Percentiles rank a stretch among this genome's conserved stretches.
Evolutionary conservation across 2,888 invertebrate genomes (phyloP).

Genomic region (Zaprionus lineosus): DNA sequence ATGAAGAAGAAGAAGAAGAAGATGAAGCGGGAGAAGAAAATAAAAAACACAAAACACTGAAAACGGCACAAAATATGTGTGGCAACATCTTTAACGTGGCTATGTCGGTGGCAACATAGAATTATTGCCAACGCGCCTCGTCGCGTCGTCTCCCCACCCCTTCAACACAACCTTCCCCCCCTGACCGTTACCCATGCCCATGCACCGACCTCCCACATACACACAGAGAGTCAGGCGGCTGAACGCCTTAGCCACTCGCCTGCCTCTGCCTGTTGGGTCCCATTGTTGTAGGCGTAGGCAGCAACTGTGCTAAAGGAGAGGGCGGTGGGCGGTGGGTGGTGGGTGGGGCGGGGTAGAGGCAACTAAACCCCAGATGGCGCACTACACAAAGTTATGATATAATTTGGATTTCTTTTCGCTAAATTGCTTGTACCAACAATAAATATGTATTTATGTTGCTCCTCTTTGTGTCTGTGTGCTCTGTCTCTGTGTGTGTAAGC

Average conservation of each 20-base stretch:
- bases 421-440: slow-evolving; percentile 78
- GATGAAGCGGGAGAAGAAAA: too few species aligned
- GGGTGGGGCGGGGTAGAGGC: slow-evolving; percentile 34
- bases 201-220: too few species aligned
- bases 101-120: slow-evolving; percentile 73
- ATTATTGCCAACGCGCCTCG: slow-evolving; percentile 63
- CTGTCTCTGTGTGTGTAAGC: slow-evolving; percentile 25
- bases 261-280: slow-evolving; percentile 13
- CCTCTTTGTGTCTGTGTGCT: slow-evolving; percentile 27
- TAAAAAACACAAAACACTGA: slow-evolving; percentile 9
- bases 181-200: background rate
- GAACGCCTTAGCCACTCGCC: too few species aligned
- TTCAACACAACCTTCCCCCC: background rate
- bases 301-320: too few species aligned
- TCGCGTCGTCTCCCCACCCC: slow-evolving; percentile 2
- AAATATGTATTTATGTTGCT: slow-evolving; percentile 74
- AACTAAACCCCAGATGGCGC: slow-evolving; percentile 82
- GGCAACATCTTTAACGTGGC: slow-evolving; percentile 78
- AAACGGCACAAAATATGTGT: slow-evolving; percentile 67
- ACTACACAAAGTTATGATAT: slow-evolving; percentile 79
- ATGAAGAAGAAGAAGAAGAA: too few species aligned
- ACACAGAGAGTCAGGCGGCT: too few species aligned
- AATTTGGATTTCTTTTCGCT: slow-evolving; percentile 79
- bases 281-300: slow-evolving; percentile 70
- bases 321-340: background rate